A percentile compares a stretch with the other conserved stretches of the same genome.
phyloP scores from a whole-genome alignment of 2,113 vertebrate species.

The Perca flavescens region DNA sequence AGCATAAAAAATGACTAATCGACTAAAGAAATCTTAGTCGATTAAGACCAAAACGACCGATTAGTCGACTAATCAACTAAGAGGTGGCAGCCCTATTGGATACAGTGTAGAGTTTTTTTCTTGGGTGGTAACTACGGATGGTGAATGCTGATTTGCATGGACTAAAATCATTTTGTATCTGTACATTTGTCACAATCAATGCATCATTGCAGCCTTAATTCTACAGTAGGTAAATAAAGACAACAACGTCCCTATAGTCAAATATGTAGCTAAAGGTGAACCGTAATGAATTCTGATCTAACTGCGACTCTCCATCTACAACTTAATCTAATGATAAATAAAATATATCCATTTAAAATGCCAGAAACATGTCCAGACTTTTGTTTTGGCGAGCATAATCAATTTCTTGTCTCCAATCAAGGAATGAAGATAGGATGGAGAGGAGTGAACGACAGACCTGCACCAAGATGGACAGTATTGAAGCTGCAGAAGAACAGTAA shows the following conservation, averaged over 20 bases:
- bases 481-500: constrained; percentile 84
- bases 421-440: constrained; percentile 85
- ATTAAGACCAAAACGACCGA: too few relatives aligned
- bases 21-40: too few relatives aligned
- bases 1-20: too few relatives aligned
- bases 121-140: neutral
- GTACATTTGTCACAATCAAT: neutral
- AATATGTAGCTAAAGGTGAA: neutral
- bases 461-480: constrained; percentile 88
- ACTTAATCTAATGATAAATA: neutral
- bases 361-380: neutral
- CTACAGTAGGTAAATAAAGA: neutral
- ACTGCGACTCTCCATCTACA: neutral
- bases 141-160: neutral
- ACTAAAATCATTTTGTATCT: too few relatives aligned
- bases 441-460: constrained; percentile 81
- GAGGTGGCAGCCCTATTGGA: neutral
- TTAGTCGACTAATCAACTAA: too few relatives aligned
- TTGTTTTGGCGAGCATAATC: neutral
- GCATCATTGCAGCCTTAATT: neutral
- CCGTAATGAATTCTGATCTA: neutral
- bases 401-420: constrained; percentile 44
- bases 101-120: neutral
- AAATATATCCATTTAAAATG: neutral
- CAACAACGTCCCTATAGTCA: too few relatives aligned